A percentile compares a stretch with the other conserved stretches of the same genome.
Conservation (phyloP, 2,797 vertebrate species). For the Phalloptychus januarius region DNA sequence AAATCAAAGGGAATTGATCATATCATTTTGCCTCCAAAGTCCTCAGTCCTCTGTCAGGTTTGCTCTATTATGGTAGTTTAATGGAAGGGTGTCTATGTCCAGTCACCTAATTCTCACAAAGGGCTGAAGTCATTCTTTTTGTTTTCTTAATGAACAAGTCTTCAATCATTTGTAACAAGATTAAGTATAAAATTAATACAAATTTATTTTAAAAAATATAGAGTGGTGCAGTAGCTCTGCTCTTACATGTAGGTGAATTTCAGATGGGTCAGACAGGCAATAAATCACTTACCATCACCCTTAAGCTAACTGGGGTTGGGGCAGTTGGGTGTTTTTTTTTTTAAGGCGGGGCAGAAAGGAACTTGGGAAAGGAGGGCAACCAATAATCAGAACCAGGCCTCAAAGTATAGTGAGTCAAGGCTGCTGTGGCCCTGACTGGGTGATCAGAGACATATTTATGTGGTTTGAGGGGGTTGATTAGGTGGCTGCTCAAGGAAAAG, state of each 20-base stretch:
- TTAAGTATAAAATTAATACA: background rate
- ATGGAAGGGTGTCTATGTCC: too few species aligned
- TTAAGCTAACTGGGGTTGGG: conserved; percentile 7
- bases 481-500: conserved; percentile 36
- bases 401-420: conserved; percentile 31
- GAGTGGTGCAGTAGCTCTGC: background rate
- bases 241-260: conserved; percentile 24
- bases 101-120: too few species aligned
- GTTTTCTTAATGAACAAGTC: background rate
- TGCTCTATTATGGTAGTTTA: background rate
- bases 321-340: conserved; percentile 19
- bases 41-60: too few species aligned
- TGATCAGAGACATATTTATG: conserved; percentile 69
- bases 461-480: conserved; percentile 60
- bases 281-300: conserved; percentile 34
- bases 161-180: background rate
- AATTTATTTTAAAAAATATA: background rate
- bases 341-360: conserved; percentile 20
- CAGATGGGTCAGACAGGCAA: conserved; percentile 49
- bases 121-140: background rate
- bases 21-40: too few species aligned
- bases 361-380: conserved; percentile 29
- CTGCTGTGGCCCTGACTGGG: conserved; percentile 51
- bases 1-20: too few species aligned
- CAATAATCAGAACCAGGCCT: conserved; percentile 65